Evolutionary conservation across 2,113 vertebrate genomes (phyloP).

Genomic region (Lontra canadensis): DNA sequence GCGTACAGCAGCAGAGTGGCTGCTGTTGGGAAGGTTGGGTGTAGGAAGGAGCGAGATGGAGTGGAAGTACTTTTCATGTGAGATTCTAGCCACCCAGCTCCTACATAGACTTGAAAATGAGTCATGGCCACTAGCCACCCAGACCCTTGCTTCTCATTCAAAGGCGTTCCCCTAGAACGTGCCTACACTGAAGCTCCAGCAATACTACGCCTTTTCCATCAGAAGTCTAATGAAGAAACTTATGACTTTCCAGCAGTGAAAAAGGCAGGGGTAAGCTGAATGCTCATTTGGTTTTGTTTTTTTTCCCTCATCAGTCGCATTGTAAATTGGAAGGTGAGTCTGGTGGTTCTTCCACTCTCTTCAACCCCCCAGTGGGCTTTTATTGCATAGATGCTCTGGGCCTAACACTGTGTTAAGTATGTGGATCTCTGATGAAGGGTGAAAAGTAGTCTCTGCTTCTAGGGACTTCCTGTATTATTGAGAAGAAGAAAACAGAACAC

Average conservation of each 20-base stretch:
- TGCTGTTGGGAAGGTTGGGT: background rate
- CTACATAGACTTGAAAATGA: background rate
- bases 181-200: background rate
- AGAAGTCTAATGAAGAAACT: background rate
- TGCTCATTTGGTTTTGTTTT: background rate
- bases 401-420: background rate
- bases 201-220: background rate
- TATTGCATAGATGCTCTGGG: background rate
- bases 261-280: background rate
- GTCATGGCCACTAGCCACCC: conserved; percentile 26
- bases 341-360: background rate
- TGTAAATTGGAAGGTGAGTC: background rate
- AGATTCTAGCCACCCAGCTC: background rate
- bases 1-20: background rate
- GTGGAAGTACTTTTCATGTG: conserved; percentile 39
- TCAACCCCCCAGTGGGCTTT: background rate
- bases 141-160: conserved; percentile 11
- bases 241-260: background rate
- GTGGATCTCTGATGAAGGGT: background rate
- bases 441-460: background rate
- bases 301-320: background rate
- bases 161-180: background rate
- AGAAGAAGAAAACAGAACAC: background rate
- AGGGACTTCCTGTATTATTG: conserved; percentile 18
- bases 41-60: conserved; percentile 38